Evolutionary conservation across 2,888 invertebrate species (phyloP), one percentile per base, ranked within the genome.

Genomic region (Temnothorax ravouxi): DNA sequence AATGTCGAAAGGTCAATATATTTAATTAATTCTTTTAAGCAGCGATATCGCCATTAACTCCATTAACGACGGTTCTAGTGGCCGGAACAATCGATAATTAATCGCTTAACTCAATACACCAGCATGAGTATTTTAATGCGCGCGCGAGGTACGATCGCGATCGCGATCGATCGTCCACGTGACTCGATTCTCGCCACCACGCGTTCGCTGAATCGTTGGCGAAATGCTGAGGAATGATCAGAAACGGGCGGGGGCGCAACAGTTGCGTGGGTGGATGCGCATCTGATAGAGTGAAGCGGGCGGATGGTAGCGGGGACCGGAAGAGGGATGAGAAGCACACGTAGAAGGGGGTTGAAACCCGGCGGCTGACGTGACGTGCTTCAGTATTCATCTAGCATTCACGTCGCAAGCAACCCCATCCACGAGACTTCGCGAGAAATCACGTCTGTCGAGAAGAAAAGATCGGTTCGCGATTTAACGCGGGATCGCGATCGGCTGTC

Each of bases 251-350:
- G 93, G 93, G 92, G 93, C 92, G 94, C 93, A 94, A 94, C 94
- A 94, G 94, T 94, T 94, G 93, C 94, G 94, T 94, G 92, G 94
- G 92, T 94, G 92, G 93, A 91, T 94, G 94, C 94, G 94, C 94
- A 92, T 90, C 93, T 92, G 92, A 92, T 91, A 41, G 89, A 87
- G 87, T 47, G 83, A 86, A 85, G 77, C 67, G 84, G 84, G 84
- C 88, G 81, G 88, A 77, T 86, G 87, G 89, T 76, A 84, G 84
- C 83, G 85, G 76, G 56, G 69, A 69, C 66, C 74, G 90, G 83
- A 87, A 85, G 88, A 81, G 88, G 89, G 86, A 84, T 88, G 89
- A 86, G 82, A 76, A 83, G 84, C 82, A 85, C 83, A 83, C 86
- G 87, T 88, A 86, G 90, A 86, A 89, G 90, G 88, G 90, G 89